Conservation (phyloP, 1,140 invertebrate species). For the Lanistes nyassanus region DNA sequence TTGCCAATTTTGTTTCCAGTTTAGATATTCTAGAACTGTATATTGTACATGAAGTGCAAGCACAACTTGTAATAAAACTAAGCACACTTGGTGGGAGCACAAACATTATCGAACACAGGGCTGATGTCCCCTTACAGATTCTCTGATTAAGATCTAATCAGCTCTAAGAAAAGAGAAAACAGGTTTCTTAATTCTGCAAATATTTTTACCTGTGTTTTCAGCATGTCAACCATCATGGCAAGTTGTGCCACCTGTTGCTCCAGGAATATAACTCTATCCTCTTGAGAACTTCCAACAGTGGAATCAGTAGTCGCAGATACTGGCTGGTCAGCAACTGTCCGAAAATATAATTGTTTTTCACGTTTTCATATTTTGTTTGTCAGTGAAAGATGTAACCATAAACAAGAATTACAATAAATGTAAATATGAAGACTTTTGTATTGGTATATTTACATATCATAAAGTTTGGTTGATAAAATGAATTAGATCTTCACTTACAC, state of each 20-base stretch:
- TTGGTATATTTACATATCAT: no score
- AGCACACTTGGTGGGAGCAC: no score
- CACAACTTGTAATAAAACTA: no score
- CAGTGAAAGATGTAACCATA: not conserved
- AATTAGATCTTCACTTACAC: no score
- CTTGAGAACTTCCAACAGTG: conserved; percentile 23
- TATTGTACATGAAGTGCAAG: no score
- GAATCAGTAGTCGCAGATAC: conserved; percentile 21
- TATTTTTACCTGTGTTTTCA: conserved; percentile 37
- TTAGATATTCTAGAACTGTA: no score
- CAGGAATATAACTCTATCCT: conserved; percentile 36
- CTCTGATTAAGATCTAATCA: no score
- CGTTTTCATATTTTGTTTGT: not conserved
- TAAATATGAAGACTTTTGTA: no score
- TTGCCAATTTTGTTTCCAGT: no score
- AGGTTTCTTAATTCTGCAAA: not conserved
- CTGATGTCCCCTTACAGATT: no score
- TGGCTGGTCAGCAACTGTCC: conserved; percentile 20
- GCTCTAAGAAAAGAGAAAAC: not conserved
- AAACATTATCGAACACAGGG: no score
- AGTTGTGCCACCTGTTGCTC: conserved; percentile 42
- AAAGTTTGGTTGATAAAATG: no score
- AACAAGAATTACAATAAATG: not conserved
- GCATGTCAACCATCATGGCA: conserved; percentile 36
- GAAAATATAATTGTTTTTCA: not conserved